phyloP scores from a whole-genome alignment of 1,140 invertebrate species.

The Drosophila willistoni region DNA sequence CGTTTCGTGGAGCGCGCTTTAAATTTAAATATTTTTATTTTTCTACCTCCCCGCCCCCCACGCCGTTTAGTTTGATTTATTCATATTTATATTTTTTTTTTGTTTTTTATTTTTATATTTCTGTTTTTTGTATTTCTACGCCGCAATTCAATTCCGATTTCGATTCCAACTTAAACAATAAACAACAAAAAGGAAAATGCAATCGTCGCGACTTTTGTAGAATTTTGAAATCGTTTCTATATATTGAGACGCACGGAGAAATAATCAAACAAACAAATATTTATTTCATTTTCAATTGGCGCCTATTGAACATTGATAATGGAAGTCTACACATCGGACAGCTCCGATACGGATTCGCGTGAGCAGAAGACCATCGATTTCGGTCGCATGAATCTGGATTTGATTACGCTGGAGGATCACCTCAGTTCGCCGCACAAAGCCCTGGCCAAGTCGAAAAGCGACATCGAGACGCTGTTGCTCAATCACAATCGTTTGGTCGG shows the following conservation, averaged over 20 bases:
- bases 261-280: conserved; percentile 4
- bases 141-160: neutral
- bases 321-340: conserved; percentile 91
- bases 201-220: neutral
- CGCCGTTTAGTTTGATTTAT: neutral
- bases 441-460: conserved; percentile 84
- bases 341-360: conserved; percentile 89
- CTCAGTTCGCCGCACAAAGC: conserved; percentile 83
- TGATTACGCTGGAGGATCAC: conserved; percentile 84
- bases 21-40: neutral
- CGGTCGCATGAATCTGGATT: conserved; percentile 87
- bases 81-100: too few species aligned
- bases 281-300: neutral
- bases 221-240: neutral
- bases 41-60: neutral
- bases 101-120: neutral
- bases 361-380: conserved; percentile 88
- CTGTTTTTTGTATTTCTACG: neutral
- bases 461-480: conserved; percentile 87
- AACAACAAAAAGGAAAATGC: neutral
- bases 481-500: conserved; percentile 88
- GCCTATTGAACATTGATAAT: conserved; percentile 75
- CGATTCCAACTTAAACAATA: neutral
- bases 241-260: conserved; percentile 5
- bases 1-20: neutral